Evolutionary conservation across 2,888 invertebrate species (phyloP).

Genomic region (Lamellibrachia satsuma): DNA sequence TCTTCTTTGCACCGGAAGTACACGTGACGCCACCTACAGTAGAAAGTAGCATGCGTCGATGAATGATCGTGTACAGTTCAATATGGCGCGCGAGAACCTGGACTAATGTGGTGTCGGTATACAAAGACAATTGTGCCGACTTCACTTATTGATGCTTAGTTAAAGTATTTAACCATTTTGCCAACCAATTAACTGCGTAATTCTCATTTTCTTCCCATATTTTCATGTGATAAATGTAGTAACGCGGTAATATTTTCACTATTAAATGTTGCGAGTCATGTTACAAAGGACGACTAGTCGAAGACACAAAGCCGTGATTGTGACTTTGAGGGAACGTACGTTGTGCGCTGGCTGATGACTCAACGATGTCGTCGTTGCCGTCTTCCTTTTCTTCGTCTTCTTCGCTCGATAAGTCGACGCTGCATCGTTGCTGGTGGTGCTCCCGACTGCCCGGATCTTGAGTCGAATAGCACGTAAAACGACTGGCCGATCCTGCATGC

Average conservation of each 20-base stretch:
- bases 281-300: no score
- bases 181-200: no score
- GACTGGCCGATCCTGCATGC: background rate
- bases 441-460: background rate
- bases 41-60: background rate
- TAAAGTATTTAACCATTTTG: no score
- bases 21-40: background rate
- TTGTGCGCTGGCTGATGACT: constrained; percentile 48
- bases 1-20: background rate
- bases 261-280: no score
- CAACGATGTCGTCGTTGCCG: constrained; percentile 46
- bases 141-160: no score
- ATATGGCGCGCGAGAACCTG: background rate
- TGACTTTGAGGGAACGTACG: background rate
- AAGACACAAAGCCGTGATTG: no score
- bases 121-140: background rate
- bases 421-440: constrained; percentile 32
- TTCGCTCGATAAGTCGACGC: constrained; percentile 44
- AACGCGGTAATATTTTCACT: no score
- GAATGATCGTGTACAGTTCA: background rate
- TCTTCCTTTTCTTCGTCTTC: constrained; percentile 44
- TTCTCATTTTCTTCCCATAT: no score
- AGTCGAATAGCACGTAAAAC: constrained; percentile 18
- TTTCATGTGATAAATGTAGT: no score
- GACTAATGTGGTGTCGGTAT: background rate